A percentile compares a stretch with the other conserved stretches of the same genome.
Evolutionary conservation across 2,113 vertebrate genomes (phyloP).

Genomic region (Rana temporaria): DNA sequence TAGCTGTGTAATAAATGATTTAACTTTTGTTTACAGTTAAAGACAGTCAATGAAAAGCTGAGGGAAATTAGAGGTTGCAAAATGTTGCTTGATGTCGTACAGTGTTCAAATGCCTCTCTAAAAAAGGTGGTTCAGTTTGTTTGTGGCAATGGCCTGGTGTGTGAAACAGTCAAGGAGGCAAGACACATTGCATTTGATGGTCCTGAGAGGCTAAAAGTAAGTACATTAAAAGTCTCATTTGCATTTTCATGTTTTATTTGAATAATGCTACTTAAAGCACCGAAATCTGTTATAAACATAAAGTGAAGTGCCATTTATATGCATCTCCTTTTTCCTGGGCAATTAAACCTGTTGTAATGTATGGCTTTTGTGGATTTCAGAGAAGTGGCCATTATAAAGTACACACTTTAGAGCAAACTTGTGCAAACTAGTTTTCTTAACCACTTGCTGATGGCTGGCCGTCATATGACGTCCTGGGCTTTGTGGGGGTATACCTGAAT

Average conservation of each 20-base stretch:
- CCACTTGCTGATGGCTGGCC: too few species aligned
- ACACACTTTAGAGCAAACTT: too few species aligned
- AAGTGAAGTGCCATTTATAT: too few species aligned
- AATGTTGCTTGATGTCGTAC: slow-evolving; percentile 90
- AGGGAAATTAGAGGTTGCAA: slow-evolving; percentile 86
- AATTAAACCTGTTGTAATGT: too few species aligned
- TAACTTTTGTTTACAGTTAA: slow-evolving; percentile 81
- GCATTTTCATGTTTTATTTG: not conserved
- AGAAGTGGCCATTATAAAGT: too few species aligned
- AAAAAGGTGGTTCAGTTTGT: slow-evolving; percentile 91
- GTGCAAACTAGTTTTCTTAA: too few species aligned
- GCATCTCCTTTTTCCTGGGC: too few species aligned
- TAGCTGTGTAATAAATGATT: slow-evolving; percentile 50
- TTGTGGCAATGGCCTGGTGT: slow-evolving; percentile 89
- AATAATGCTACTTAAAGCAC: not conserved
- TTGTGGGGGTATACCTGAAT: too few species aligned
- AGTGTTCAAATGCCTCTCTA: slow-evolving; percentile 74
- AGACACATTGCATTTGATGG: slow-evolving; percentile 81
- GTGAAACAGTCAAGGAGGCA: slow-evolving; percentile 89
- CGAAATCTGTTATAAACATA: too few species aligned
- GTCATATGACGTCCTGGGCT: too few species aligned
- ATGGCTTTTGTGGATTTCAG: too few species aligned
- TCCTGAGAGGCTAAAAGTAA: slow-evolving; percentile 83
- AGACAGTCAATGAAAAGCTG: slow-evolving; percentile 86
- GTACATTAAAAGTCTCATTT: not conserved